Evolutionary conservation across 1,140 invertebrate species (phyloP).

Genomic region (Euura saliciscinereae): DNA sequence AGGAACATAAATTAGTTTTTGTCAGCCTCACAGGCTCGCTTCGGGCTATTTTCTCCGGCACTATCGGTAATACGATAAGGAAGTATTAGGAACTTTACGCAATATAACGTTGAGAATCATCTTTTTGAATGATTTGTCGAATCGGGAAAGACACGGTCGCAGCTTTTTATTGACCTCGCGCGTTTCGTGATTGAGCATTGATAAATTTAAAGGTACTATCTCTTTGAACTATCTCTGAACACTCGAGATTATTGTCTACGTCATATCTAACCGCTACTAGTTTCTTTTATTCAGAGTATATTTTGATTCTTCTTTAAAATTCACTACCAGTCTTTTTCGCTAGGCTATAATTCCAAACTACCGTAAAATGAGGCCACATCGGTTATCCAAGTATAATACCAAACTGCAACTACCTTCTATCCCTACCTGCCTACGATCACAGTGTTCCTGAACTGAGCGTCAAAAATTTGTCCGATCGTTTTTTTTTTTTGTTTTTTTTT

Average conservation of each 20-base stretch:
- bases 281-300: neutral
- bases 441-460: conserved; percentile 54
- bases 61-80: too few species aligned
- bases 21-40: too few species aligned
- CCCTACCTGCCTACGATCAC: conserved; percentile 50
- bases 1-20: neutral
- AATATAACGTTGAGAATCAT: too few species aligned
- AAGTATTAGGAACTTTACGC: too few species aligned
- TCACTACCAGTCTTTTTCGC: conserved; percentile 53
- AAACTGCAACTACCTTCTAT: conserved; percentile 17
- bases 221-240: neutral
- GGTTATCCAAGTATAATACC: conserved; percentile 36
- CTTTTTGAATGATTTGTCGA: too few species aligned
- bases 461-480: conserved; percentile 17
- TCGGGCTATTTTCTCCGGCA: too few species aligned
- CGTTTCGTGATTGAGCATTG: neutral
- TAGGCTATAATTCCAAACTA: conserved; percentile 32
- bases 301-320: neutral
- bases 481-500: conserved; percentile 37
- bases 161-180: neutral
- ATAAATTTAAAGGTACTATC: neutral
- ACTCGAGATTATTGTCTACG: neutral
- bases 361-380: conserved; percentile 51
- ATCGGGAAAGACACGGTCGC: neutral
- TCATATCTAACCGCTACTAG: neutral